A percentile compares a stretch with the other conserved stretches of the same genome.
Evolutionary conservation across 2,888 invertebrate genomes (phyloP).

Genomic region (Eupeodes luniger): DNA sequence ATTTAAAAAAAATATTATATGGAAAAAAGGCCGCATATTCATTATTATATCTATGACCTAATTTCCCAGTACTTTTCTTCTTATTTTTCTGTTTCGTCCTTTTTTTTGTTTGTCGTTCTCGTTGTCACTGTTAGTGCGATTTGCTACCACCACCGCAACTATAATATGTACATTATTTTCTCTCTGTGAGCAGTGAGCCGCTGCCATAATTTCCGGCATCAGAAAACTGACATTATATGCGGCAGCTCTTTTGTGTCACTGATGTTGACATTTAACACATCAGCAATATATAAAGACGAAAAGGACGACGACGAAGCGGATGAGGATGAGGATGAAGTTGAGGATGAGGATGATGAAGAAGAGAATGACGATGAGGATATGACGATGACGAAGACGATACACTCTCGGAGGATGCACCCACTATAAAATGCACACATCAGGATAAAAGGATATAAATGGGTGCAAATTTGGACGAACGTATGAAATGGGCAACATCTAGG

Average conservation of each 20-base stretch:
- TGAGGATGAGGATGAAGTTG: slow-evolving; percentile 45
- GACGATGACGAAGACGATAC: slow-evolving; percentile 30
- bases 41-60: slow-evolving; percentile 70
- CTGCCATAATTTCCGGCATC: slow-evolving; percentile 69
- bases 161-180: neutral
- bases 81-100: slow-evolving; percentile 16
- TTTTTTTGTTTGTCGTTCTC: neutral
- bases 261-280: slow-evolving; percentile 75
- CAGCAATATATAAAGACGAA: slow-evolving; percentile 68
- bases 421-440: slow-evolving; percentile 33
- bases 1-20: neutral
- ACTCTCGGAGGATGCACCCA: slow-evolving; percentile 57
- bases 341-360: neutral
- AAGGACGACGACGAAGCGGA: slow-evolving; percentile 3
- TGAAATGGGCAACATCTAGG: neutral
- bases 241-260: slow-evolving; percentile 67
- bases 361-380: neutral
- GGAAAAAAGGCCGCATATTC: slow-evolving; percentile 61
- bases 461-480: neutral
- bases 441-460: slow-evolving; percentile 33
- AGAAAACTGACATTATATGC: slow-evolving; percentile 59
- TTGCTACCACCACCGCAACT: neutral
- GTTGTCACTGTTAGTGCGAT: neutral
- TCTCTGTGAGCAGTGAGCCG: slow-evolving; percentile 24
- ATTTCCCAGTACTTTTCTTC: slow-evolving; percentile 37